Percentiles rank a stretch among this genome's conserved stretches.
phyloP scores from a whole-genome alignment of 2,888 invertebrate species.

The Platycheirus albimanus region DNA sequence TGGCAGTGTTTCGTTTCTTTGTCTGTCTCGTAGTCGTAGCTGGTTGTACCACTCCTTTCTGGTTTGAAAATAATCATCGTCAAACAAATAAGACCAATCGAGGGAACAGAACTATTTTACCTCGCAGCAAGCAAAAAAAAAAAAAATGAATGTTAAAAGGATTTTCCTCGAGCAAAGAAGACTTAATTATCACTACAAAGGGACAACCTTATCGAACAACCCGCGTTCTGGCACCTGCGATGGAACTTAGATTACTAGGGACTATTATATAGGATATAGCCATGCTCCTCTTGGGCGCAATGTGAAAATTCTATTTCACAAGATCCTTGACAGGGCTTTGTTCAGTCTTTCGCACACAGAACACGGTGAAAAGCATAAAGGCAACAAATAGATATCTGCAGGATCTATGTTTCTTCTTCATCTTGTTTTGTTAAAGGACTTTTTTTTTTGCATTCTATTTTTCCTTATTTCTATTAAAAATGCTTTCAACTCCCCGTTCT shows the following conservation, averaged over 20 bases:
- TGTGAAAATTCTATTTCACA: conserved; percentile 43
- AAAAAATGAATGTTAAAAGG: conserved; percentile 32
- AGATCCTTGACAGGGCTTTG: conserved; percentile 52
- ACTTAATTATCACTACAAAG: conserved; percentile 68
- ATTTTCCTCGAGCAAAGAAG: conserved; percentile 50
- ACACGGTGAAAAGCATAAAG: conserved; percentile 27
- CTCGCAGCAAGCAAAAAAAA: conserved; percentile 2
- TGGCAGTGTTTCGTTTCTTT: conserved; percentile 29
- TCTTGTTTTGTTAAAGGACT: conserved; percentile 44
- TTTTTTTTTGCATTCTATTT: neutral
- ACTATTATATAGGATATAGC: neutral
- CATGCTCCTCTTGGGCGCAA: neutral
- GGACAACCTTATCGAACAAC: conserved; percentile 36
- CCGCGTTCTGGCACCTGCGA: conserved; percentile 20
- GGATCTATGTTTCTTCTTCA: conserved; percentile 36
- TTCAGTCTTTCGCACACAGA: too few species aligned
- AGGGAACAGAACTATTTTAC: conserved; percentile 55
- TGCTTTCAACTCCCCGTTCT: neutral
- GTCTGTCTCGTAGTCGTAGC: conserved; percentile 18
- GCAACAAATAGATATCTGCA: conserved; percentile 42
- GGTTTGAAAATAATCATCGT: conserved; percentile 44
- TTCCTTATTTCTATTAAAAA: neutral
- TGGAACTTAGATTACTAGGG: conserved; percentile 17
- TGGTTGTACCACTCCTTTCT: neutral
- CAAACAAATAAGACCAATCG: conserved; percentile 64